Evolutionary conservation across 1,140 invertebrate species (phyloP), one percentile per base, ranked within the genome.

Genomic region (Marisa cornuarietis): DNA sequence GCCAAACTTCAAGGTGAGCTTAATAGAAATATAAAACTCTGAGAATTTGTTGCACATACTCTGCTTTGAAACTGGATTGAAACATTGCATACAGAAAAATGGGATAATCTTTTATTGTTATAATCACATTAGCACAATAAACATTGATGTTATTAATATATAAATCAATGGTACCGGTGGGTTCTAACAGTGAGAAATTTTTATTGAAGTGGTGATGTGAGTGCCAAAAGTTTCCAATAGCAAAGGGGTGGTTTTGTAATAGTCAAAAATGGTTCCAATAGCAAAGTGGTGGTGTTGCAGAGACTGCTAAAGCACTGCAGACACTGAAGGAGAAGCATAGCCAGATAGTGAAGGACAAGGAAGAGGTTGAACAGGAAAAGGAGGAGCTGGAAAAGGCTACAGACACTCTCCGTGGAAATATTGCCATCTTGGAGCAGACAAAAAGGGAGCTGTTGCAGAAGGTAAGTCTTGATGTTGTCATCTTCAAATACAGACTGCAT

Each of bases 371-470:
- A 58, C 85, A 84, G 49, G 87, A 88, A 52, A 83, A 84, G 58
- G 84, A 87, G 16, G 81, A 87, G 31, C 76, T 88, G 24, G 88
- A 89, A 71, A 79, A 79, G 49, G 82, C 84, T 51, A 79, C 87
- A 8, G 88, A 89, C 71, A 86, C 86, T 73, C 63, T 88, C 11
- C 73, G 86, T 51, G 82, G 79, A 49, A 83, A 86, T 26, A 78
- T 89, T 20, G 75, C 82, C 42, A 79, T 79, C 42, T 82, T 83
- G 68, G 87, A 88, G 63, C 76, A 86, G 68, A 63, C 72, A 2
- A 88, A 85, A 63, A 86, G 84, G 77, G 82, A 88, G 71, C 78
- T 89, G 22, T 82, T 86, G 63, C 85, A 87, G 22, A 82, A 86
- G 85, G 88, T 89, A 66, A 72, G 72, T 54, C 8, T 22, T 74